Base-by-base conservation (phyloP, 2,888 invertebrate species). In the Minunthozetes semirufus region DNA sequence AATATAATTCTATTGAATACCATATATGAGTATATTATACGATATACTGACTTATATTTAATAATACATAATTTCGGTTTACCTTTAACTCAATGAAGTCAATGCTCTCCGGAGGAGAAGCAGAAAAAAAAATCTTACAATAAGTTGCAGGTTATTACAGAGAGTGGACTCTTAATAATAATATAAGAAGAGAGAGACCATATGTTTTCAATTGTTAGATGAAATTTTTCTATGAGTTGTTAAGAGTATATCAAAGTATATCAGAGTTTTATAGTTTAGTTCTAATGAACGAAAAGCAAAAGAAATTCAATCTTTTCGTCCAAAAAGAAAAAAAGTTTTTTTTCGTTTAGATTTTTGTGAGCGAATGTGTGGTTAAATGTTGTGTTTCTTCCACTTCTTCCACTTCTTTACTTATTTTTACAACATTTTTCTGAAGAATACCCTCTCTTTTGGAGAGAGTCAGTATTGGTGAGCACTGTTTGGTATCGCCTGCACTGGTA, bases 161-260 rank as follows among this genome's bases (percentile, higher is more conserved):
- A 33, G 33, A 33, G 33, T 33, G 33, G 33, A 5, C 33, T 33
- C 33, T 33, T 33, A 33, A 33, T 33, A 33, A 33, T 33, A 33
- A 33, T 33, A 33, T 22, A 2, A 59, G 5, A 19, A 19, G 19
- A 19, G 19, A 17, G 59, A 68, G 68, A 42, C 42, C 68, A 68
- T 68, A 68, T 68, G 68, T 68, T 68, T 68, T 68, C 68, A 68
- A 68, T 68, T 68, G 68, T 68, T 68, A 9, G 68, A 29, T 68
- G 11, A 19, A 68, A 63, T 63, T 38, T 66, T 66, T 66, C 4
- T 25, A 25, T 9, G 25, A 13, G 19, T 68, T 68, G 42, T 68
- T 15, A 5, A 29, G n/a, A 22, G 17, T 17, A 56, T n/a, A 33
- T 68, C n/a, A 29, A 8, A 22, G 17, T 17, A 56, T n/a, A 33